Conservation (phyloP, 2,797 vertebrate genomes). For the Brachymystax lenok region DNA sequence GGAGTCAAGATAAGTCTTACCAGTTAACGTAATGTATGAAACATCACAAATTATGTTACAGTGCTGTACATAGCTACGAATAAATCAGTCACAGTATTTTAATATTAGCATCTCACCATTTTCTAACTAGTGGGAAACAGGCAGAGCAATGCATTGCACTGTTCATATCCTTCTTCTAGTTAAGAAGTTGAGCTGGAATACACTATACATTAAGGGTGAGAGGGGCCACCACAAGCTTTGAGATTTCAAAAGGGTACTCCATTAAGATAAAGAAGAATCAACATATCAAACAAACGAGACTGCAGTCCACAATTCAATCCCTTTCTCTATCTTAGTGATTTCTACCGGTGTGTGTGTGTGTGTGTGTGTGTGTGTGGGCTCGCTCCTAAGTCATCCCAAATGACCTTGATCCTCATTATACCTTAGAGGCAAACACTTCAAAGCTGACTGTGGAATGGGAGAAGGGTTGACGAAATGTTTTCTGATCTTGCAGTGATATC, state of each 20-base stretch:
- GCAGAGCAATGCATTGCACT: too few relatives aligned
- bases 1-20: too few relatives aligned
- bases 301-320: background rate
- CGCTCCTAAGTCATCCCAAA: constrained; percentile 62
- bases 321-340: constrained; percentile 33
- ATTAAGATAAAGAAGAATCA: background rate
- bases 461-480: constrained; percentile 56
- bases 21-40: too few relatives aligned
- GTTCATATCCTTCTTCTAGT: too few relatives aligned
- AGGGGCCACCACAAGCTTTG: constrained; percentile 33
- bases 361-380: constrained; percentile 42
- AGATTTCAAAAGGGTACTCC: constrained; percentile 13
- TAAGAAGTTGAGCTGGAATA: background rate
- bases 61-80: too few relatives aligned
- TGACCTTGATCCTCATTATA: constrained; percentile 77
- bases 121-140: too few relatives aligned
- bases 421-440: constrained; percentile 65
- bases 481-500: constrained; percentile 65
- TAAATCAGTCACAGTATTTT: too few relatives aligned
- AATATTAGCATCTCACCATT: too few relatives aligned
- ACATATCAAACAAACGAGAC: constrained; percentile 10
- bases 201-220: constrained; percentile 44
- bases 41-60: too few relatives aligned
- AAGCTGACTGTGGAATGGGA: constrained; percentile 60
- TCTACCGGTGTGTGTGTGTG: constrained; percentile 20